phyloP scores from a whole-genome alignment of 1,140 invertebrate species.

The Maniola jurtina region DNA sequence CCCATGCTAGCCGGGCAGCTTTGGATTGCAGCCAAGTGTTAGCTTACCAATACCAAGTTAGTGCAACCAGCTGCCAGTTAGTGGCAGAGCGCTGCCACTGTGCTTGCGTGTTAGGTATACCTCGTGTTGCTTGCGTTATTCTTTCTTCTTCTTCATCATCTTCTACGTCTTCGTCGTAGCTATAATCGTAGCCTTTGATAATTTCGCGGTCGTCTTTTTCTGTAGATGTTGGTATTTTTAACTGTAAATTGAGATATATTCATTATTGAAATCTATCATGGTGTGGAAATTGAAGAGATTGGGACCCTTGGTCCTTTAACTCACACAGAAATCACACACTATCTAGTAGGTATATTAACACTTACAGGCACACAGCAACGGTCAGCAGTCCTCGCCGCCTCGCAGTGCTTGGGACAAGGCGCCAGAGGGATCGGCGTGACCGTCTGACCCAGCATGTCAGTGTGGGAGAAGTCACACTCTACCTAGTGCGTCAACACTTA shows the following conservation, averaged over 20 bases:
- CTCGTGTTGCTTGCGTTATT: neutral
- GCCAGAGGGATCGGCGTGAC: conserved; percentile 43
- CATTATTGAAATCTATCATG: neutral
- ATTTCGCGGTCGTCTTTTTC: conserved; percentile 13
- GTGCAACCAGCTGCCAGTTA: too few relatives aligned
- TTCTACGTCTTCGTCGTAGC: conserved; percentile 2
- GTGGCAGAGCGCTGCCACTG: too few relatives aligned
- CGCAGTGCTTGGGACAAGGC: conserved; percentile 45
- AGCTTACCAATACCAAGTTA: too few relatives aligned
- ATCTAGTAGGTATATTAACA: too few relatives aligned
- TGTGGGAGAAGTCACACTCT: conserved; percentile 71
- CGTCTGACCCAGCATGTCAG: conserved; percentile 69
- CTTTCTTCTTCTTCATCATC: neutral
- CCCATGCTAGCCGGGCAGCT: too few relatives aligned
- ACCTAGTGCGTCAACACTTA: conserved; percentile 32
- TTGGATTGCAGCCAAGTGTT: too few relatives aligned
- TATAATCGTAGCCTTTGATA: conserved; percentile 12
- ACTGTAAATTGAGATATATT: neutral
- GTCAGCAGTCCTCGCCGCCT: conserved; percentile 43
- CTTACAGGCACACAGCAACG: conserved; percentile 58
- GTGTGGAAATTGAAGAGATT: too few relatives aligned
- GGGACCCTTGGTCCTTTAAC: too few relatives aligned
- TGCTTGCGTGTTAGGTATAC: neutral
- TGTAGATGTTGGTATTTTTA: neutral
- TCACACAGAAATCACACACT: conserved; percentile 71